Percentiles rank a stretch among this genome's conserved stretches.
phyloP scores from a whole-genome alignment of 1,140 invertebrate species.

The Temnothorax longispinosus region DNA sequence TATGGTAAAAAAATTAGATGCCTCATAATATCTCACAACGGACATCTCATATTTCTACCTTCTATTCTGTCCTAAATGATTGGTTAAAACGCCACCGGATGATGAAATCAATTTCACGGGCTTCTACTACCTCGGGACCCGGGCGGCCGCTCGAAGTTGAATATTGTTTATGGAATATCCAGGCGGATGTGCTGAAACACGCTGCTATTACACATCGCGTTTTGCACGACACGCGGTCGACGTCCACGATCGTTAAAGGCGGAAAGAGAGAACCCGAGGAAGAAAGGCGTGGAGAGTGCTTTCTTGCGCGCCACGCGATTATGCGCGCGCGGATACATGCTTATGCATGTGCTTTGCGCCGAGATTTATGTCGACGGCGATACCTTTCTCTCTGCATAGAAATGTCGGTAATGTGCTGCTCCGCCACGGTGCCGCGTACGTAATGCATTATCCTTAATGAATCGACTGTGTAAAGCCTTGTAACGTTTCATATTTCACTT shows the following conservation, averaged over 20 bases:
- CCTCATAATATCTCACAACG: neutral
- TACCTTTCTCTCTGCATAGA: constrained; percentile 70
- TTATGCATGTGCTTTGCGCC: constrained; percentile 58
- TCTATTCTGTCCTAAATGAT: neutral
- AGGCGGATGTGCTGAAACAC: constrained; percentile 28
- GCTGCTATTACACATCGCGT: constrained; percentile 4
- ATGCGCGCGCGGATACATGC: constrained; percentile 56
- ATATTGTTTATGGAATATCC: constrained; percentile 48
- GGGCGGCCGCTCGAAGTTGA: neutral
- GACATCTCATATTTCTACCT: neutral
- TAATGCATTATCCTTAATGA: constrained; percentile 68
- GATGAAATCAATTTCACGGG: constrained; percentile 48
- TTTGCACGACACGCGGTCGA: constrained; percentile 47
- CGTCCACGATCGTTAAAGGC: neutral
- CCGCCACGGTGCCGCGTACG: neutral
- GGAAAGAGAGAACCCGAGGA: constrained; percentile 51
- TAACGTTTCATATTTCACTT: constrained; percentile 65
- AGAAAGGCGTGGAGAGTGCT: constrained; percentile 51
- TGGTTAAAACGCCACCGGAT: constrained; percentile 6
- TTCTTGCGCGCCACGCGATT: constrained; percentile 53
- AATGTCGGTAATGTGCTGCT: constrained; percentile 65
- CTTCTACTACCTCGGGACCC: constrained; percentile 7
- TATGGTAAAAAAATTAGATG: neutral
- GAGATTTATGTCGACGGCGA: constrained; percentile 68
- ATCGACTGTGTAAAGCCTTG: constrained; percentile 34